These are phyloP conservation scores for Sapayoa aenigma DNA, from an alignment of 2,113 vertebrate species.

Conservation along the genomic window DNA sequence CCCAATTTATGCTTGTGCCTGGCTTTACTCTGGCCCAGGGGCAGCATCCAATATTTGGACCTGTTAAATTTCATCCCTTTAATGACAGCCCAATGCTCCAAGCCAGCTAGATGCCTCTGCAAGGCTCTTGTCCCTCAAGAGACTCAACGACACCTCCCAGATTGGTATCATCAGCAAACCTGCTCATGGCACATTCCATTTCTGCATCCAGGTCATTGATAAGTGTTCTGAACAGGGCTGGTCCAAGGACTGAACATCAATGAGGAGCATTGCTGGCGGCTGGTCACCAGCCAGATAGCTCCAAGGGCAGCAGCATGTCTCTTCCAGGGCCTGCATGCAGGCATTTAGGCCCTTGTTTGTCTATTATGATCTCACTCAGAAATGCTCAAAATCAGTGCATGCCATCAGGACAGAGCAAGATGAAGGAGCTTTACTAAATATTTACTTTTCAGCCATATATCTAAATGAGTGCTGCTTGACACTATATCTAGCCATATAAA, in stretches of 20 bases:
- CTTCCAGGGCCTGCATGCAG: not conserved
- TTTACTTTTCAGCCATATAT: not conserved
- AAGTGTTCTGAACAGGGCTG: not conserved
- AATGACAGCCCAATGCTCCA: not conserved
- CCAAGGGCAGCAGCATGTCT: not conserved
- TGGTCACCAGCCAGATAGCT: not conserved
- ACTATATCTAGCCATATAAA: not conserved
- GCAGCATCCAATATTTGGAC: not conserved
- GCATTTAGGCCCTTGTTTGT: not conserved
- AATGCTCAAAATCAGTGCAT: not conserved
- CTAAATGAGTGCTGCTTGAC: not conserved
- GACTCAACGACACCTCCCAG: not conserved
- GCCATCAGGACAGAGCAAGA: not conserved
- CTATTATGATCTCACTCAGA: too few species aligned
- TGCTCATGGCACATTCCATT: not conserved
- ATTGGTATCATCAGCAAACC: not conserved
- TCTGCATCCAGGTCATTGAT: not conserved
- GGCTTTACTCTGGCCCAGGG: not conserved
- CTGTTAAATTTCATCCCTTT: not conserved
- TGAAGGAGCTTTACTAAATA: not conserved
- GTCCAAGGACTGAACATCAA: not conserved
- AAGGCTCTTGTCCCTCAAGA: not conserved
- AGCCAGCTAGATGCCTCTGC: not conserved
- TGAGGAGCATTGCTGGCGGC: not conserved
- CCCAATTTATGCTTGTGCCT: not conserved